These are phyloP conservation scores for Cydia strobilella DNA, from an alignment of 1,140 invertebrate genomes.

Conservation along the genomic window DNA sequence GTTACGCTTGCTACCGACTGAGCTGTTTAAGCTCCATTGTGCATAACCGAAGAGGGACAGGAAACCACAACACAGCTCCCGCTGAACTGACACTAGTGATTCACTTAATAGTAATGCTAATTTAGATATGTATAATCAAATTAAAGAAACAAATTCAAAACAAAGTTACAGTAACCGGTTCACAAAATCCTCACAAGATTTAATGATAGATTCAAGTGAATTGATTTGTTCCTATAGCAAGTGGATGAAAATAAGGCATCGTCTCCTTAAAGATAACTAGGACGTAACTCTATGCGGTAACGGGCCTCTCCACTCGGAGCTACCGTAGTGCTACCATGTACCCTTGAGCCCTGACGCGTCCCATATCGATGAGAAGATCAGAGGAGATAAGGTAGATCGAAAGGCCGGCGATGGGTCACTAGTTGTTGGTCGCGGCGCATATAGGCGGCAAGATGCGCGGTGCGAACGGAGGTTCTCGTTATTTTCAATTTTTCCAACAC, in stretches of 20 bases:
- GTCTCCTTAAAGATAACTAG: conserved; percentile 75
- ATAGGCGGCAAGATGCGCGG: conserved; percentile 66
- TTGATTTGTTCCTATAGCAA: conserved; percentile 58
- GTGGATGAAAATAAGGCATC: conserved; percentile 71
- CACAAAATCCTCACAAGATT: background rate
- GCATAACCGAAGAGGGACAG: conserved; percentile 61
- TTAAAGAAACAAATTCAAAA: conserved; percentile 9
- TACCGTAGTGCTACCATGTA: conserved; percentile 62
- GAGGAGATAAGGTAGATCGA: conserved; percentile 59
- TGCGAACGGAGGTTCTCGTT: conserved; percentile 74
- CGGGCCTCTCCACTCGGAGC: conserved; percentile 70
- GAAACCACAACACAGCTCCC: conserved; percentile 45
- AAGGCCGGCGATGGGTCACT: conserved; percentile 56
- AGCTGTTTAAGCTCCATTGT: conserved; percentile 59
- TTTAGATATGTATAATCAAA: conserved; percentile 34
- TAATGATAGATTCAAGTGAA: conserved; percentile 44
- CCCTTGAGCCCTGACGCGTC: conserved; percentile 54
- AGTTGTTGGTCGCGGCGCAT: conserved; percentile 58
- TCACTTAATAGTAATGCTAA: conserved; percentile 36
- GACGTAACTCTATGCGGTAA: conserved; percentile 76
- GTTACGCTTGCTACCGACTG: conserved; percentile 49
- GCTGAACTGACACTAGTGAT: conserved; percentile 43
- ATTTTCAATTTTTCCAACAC: conserved; percentile 79
- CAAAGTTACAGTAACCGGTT: background rate
- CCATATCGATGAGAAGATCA: conserved; percentile 56